phyloP scores from a whole-genome alignment of 2,888 invertebrate species.

The Altica lythri region DNA sequence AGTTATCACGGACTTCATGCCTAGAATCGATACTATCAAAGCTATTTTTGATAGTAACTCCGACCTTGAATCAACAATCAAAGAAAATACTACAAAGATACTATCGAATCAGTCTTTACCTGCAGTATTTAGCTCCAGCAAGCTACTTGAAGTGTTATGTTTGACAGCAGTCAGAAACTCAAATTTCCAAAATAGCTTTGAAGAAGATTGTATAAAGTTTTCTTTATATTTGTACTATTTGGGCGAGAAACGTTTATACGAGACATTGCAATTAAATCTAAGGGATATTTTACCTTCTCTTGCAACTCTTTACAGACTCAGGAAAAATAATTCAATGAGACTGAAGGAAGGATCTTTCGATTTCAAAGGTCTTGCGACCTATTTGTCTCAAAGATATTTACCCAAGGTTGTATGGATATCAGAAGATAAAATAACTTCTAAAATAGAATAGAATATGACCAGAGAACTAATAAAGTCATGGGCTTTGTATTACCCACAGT shows the following conservation, averaged over 20 bases:
- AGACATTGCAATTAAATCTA: conserved; percentile 30
- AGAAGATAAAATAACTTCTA: conserved; percentile 36
- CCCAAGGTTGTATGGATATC: conserved; percentile 35
- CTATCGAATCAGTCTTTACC: neutral
- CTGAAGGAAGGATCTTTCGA: conserved; percentile 31
- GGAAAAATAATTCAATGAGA: conserved; percentile 1
- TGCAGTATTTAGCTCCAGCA: neutral
- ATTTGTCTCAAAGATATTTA: conserved; percentile 28
- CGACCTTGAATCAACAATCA: too few species aligned
- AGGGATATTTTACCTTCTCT: conserved; percentile 30
- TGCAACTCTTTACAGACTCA: conserved; percentile 26
- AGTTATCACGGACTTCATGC: too few species aligned
- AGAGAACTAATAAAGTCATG: conserved; percentile 37
- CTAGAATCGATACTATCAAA: too few species aligned
- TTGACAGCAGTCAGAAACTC: conserved; percentile 5
- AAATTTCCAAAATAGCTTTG: neutral
- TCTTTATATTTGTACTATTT: conserved; percentile 28
- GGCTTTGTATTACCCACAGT: conserved; percentile 38
- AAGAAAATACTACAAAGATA: neutral
- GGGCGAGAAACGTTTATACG: conserved; percentile 32
- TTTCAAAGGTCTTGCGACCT: conserved; percentile 23
- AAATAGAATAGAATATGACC: conserved; percentile 40
- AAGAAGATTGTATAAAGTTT: conserved; percentile 29
- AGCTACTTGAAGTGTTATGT: neutral
- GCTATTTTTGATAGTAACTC: too few species aligned